A percentile compares a stretch with the other conserved stretches of the same genome.
Evolutionary conservation across 1,140 invertebrate species (phyloP).

Genomic region (Sarcophaga bullata): DNA sequence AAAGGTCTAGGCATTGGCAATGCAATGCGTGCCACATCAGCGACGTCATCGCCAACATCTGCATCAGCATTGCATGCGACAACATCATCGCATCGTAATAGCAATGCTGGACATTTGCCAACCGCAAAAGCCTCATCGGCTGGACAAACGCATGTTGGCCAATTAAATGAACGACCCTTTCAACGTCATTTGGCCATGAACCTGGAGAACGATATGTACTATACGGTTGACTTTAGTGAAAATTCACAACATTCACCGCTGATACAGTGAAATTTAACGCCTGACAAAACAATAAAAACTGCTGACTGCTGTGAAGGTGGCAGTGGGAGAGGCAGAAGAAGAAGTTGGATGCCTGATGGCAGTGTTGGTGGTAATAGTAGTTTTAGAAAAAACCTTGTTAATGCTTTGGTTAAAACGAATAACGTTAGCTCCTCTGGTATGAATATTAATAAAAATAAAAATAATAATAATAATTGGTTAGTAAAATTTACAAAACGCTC

Average conservation of each 20-base stretch:
- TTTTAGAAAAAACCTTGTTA: slow-evolving; percentile 30
- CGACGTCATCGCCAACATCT: slow-evolving; percentile 30
- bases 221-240: slow-evolving; percentile 77
- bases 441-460: not conserved
- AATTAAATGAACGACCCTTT: slow-evolving; percentile 62
- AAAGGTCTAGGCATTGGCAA: slow-evolving; percentile 62
- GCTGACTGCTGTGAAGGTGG: slow-evolving; percentile 44
- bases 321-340: slow-evolving; percentile 23
- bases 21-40: slow-evolving; percentile 53
- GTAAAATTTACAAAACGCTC: slow-evolving; percentile 60
- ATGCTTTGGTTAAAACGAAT: slow-evolving; percentile 14
- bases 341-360: slow-evolving; percentile 15
- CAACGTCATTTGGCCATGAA: slow-evolving; percentile 70
- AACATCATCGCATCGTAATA: slow-evolving; percentile 20
- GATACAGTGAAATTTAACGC: slow-evolving; percentile 69
- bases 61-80: slow-evolving; percentile 44
- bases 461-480: slow-evolving; percentile 52
- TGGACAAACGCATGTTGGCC: slow-evolving; percentile 53
- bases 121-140: slow-evolving; percentile 47
- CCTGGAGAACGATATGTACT: slow-evolving; percentile 74
- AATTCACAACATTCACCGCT: slow-evolving; percentile 74
- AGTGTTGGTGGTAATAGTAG: not conserved
- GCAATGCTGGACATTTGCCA: slow-evolving; percentile 33
- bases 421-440: slow-evolving; percentile 13
- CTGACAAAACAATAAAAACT: not conserved